Base-by-base conservation (phyloP, 2,888 invertebrate species). In the Eristalinus sepulchralis region DNA sequence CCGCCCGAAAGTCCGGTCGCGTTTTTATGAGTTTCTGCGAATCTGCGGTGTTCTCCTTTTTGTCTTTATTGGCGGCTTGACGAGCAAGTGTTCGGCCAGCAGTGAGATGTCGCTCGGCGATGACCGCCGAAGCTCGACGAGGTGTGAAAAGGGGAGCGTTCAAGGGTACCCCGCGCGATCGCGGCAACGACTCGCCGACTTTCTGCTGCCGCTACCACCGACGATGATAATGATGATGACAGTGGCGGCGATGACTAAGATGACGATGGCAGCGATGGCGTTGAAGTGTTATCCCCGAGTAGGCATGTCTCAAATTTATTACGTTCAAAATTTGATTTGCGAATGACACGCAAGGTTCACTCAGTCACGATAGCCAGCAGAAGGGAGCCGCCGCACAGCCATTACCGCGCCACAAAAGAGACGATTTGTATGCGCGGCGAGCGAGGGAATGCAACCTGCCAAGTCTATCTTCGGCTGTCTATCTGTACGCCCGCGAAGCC, bases 261-360 rank as follows among this genome's bases (percentile, higher is more conserved):
- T 72, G 62, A 68, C 57, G 70, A 53, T 31, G 34, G 71, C 71
- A 33, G 20, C 62, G 63, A 66, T 63, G 75, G 70, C 70, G 80
- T 76, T 55, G 80, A 84, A 70, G 80, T 81, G 84, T 80, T 80
- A 80, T 27, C 71, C 66, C 71, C 31, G 47, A 80, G 77, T 83
- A 77, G 75, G 57, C 24, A 63, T 33, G 57, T 73, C 20, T 47
- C 55, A 55, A 67, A 71, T 83, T 78, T 83, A 75, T 78, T 83
- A 83, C 71, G 71, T 79, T 83, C 83, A 59, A 59, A 78, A 75
- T 83, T 86, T 83, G 86, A 86, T 83, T 83, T 71, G 75, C 77
- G 73, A 71, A 79, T 83, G 86, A 83, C 86, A 86, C 86, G 86
- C 86, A 83, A 86, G 86, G 83, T 79, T 79, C 73, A 81, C 55